A percentile compares a stretch with the other conserved stretches of the same genome.
These are phyloP conservation scores for Steinernema scapterisci DNA, from an alignment of 2,888 invertebrate genomes.

Conservation along the genomic window DNA sequence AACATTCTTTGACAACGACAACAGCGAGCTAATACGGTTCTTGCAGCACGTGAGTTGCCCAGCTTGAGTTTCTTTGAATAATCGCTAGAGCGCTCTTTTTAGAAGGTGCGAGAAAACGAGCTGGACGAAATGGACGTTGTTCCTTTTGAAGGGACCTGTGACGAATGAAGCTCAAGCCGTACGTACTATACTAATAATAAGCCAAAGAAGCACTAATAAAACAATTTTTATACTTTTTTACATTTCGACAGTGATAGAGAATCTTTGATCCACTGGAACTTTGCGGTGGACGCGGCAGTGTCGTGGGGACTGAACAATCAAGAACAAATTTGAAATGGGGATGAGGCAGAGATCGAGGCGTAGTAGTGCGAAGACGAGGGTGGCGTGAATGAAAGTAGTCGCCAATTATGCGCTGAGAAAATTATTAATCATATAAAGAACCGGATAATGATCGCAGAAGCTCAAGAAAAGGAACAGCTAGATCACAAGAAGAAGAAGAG, in stretches of 20 bases:
- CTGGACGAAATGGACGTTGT: constrained; percentile 22
- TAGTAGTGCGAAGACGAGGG: not conserved
- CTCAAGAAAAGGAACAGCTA: not conserved
- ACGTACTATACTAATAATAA: not conserved
- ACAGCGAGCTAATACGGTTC: constrained; percentile 11
- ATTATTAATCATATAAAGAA: not conserved
- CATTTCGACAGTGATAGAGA: not conserved
- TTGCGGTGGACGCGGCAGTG: not conserved
- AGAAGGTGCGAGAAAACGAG: constrained; percentile 14
- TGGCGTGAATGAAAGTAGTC: not conserved
- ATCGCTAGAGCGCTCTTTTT: not conserved
- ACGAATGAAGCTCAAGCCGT: constrained; percentile 5
- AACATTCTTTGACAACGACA: constrained; percentile 16
- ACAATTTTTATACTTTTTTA: not conserved
- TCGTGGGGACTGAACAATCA: not conserved
- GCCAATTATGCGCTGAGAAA: not conserved
- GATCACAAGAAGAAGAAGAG: not conserved
- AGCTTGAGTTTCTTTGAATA: not conserved
- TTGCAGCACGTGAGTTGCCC: not conserved
- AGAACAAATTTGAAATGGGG: not conserved
- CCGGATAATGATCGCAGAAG: constrained; percentile 6
- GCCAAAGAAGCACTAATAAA: not conserved
- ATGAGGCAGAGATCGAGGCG: not conserved
- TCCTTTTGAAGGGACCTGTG: not conserved
- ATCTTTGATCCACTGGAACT: not conserved